Base-by-base conservation (phyloP, 2,113 vertebrate genomes). In the Thryonomys swinderianus region DNA sequence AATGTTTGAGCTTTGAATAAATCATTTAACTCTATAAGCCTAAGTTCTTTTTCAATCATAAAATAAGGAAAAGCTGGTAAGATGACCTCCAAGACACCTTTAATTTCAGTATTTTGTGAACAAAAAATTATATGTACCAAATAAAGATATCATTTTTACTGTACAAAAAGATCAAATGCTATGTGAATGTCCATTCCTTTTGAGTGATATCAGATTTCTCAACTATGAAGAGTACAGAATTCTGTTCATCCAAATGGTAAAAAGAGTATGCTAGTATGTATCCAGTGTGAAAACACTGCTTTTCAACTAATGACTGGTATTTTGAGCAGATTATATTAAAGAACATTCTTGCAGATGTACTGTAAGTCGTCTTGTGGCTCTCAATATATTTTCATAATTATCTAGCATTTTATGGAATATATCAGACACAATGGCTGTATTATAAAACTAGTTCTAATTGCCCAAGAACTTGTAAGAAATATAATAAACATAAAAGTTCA, bases 391-490 rank as follows among this genome's bases (percentile, higher is more conserved):
- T 97, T 88, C 95, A 1, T 96, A 97, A 98, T 34, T 95, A 94
- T 88, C 94, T 96, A 93, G 45, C 92, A 79, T 98, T 45, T 94
- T 92, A 96, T 91, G 93, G 3, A 91, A 90, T 89, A 94, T 10
- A 84, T 84, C 96, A 97, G 78, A 95, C 66, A 97, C 97, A 97
- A 97, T 2, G 74, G 96, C 96, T 97, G 95, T 18, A 45, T 95
- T 85, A 66, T 66, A 88, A 94, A 98, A 95, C 67, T 95, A 85
- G 95, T 97, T 97, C 91, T 92, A 98, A 93, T 94, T 55, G 96
- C 61, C 76, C 71, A 96, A 90, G 91, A 98, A 97, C 79, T 97
- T 97, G 94, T 84, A 97, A 81, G 81, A 98, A 85, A 97, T 84
- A 62, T 80, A 97, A 97, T 91, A 91, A 98, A 88, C 45, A 93